Evolutionary conservation across 2,797 vertebrate species (phyloP), one percentile per base, ranked within the genome.

Genomic region (Naso thynnoides): DNA sequence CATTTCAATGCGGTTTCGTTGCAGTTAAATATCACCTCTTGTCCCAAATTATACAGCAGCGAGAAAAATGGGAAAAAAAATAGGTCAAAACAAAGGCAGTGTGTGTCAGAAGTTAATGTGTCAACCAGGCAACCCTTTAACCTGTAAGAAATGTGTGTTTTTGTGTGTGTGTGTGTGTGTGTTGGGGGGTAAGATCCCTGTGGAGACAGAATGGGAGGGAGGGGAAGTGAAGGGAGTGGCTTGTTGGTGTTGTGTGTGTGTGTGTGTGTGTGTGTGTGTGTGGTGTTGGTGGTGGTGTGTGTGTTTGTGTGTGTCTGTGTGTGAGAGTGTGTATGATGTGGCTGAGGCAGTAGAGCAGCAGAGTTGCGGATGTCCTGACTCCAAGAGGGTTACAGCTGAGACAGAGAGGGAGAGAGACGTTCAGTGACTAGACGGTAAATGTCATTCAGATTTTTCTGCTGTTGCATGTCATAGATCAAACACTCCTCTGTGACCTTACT

Each of bases 211-310:
- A 70, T 71, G 83, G 79, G 88, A 92, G 82, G 81, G 87, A 90
- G 84, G 86, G 89, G 89, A 91, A 92, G 88, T 89, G 42, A 79
- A 82, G 84, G 90, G 91, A 91, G 91, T 88, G 90, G 91, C 90
- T 62, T 92, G 81, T 86, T 84, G 77, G 81, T 85, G 54, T 80
- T 84, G 13, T 82, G 45, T 82, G 61, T 86, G 78, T 80, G 76
- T 77, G 69, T 59, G 69, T 73, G 58, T 75, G 53, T 74, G 74
- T 54, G 48, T 50, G 47, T 47, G 65, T 31, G 31, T 48, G 62
- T 60, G 63, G 45, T 76, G 65, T 54, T 70, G 27, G 54, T 73
- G n/a, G 68, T 66, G 60, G 71, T 50, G 29, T 71, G 60, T 65
- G 59, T 86, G 82, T 82, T 60, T 86, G 76, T 80, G 76, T 75